These are phyloP conservation scores for Phacellophora camtschatica DNA, from an alignment of 30 jellyfish, hydroid and myxozoan genomes.

Conservation along the genomic window DNA sequence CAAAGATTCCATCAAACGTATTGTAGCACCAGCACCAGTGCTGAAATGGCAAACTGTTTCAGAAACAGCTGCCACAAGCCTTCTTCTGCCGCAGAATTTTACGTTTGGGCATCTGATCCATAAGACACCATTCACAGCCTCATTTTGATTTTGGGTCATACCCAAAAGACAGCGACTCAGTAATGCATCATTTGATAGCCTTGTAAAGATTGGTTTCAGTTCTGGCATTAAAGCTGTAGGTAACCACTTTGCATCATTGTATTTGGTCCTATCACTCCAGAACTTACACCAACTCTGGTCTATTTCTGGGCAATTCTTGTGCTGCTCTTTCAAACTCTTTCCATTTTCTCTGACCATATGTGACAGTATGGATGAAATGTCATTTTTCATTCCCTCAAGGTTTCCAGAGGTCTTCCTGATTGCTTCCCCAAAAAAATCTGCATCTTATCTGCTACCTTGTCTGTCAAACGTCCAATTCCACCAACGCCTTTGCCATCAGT, in stretches of 20 bases:
- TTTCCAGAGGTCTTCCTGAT: background rate
- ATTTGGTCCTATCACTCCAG: background rate
- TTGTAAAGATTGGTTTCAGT: constrained; percentile 3
- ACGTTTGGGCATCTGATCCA: constrained; percentile 20
- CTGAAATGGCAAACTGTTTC: constrained; percentile 1
- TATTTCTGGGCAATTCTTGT: background rate
- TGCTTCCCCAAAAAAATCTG: constrained; percentile 8
- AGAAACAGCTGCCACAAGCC: background rate
- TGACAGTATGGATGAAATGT: background rate
- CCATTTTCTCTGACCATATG: background rate
- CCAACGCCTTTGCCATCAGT: constrained; percentile 41
- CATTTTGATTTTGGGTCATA: constrained; percentile 31
- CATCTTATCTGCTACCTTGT: constrained; percentile 25
- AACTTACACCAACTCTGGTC: constrained; percentile 21
- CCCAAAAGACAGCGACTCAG: constrained; percentile 20
- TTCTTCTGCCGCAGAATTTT: constrained; percentile 17
- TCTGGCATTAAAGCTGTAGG: background rate
- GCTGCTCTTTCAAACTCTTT: background rate
- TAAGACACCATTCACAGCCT: background rate
- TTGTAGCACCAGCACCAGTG: background rate
- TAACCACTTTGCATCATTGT: background rate
- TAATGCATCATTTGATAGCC: background rate
- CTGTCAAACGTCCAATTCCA: constrained; percentile 37
- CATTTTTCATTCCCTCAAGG: background rate
- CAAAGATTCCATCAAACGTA: background rate